A percentile compares a stretch with the other conserved stretches of the same genome.
phyloP scores from a whole-genome alignment of 2,113 vertebrate genomes.

The Formicarius rufipectus region DNA sequence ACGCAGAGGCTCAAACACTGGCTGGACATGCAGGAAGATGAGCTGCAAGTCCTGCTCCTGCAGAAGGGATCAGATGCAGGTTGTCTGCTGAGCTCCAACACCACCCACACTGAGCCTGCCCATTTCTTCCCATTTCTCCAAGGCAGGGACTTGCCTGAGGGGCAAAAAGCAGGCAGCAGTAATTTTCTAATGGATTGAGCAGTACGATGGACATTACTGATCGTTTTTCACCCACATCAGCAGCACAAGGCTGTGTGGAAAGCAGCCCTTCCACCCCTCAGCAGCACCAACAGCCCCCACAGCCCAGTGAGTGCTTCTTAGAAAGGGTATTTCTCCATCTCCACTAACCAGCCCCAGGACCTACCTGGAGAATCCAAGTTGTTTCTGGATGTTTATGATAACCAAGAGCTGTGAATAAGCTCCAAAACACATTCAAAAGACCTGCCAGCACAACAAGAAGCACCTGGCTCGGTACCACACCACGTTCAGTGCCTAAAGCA shows the following conservation, averaged over 20 bases:
- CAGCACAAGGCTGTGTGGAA: neutral
- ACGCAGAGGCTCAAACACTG: neutral
- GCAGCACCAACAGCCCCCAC: neutral
- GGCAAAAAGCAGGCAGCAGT: neutral
- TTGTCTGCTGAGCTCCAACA: neutral
- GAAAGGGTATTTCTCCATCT: neutral
- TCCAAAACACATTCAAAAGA: neutral
- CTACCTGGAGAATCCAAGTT: neutral
- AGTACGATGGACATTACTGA: neutral
- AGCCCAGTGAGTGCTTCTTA: neutral
- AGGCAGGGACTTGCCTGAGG: neutral
- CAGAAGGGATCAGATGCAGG: neutral
- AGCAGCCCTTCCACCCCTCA: neutral
- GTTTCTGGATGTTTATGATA: neutral
- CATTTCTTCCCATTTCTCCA: neutral
- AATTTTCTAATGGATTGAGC: neutral
- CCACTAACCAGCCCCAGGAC: neutral
- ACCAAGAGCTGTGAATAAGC: neutral
- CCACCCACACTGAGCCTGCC: accelerated
- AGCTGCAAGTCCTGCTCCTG: neutral
- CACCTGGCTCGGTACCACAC: slow-evolving; percentile 1
- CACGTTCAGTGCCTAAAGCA: neutral
- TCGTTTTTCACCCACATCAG: neutral
- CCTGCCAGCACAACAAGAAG: neutral
- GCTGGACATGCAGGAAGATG: neutral